A percentile compares a stretch with the other conserved stretches of the same genome.
Conservation (phyloP, 2,797 vertebrate genomes). For the Acipenser transmontanus region DNA sequence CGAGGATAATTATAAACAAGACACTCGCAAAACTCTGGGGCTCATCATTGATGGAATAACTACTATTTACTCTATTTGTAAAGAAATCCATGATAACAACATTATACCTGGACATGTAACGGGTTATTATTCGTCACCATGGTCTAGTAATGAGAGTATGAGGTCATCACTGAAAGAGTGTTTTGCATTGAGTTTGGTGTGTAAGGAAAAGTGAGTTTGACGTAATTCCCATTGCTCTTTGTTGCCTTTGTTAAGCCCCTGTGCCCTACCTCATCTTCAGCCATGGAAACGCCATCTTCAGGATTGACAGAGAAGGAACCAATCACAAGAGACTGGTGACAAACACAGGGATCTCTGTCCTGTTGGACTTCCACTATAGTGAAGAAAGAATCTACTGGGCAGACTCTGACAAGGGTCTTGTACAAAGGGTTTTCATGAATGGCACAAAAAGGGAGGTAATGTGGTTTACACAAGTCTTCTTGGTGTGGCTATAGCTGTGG, state of each 20-base stretch:
- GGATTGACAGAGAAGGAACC: slow-evolving; percentile 71
- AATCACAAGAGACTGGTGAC: slow-evolving; percentile 60
- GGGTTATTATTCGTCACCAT: too few species aligned
- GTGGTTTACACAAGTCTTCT: background rate
- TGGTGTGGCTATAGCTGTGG: too few species aligned
- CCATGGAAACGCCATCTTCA: slow-evolving; percentile 72
- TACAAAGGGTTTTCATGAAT: slow-evolving; percentile 71
- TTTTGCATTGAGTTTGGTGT: too few species aligned
- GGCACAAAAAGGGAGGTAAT: slow-evolving; percentile 74
- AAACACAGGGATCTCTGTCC: slow-evolving; percentile 56
- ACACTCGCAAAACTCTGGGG: too few species aligned
- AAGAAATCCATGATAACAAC: too few species aligned
- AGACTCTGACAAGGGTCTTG: slow-evolving; percentile 60
- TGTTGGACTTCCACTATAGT: slow-evolving; percentile 74
- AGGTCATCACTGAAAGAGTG: too few species aligned
- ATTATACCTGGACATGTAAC: too few species aligned
- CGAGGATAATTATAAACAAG: too few species aligned
- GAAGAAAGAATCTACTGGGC: slow-evolving; percentile 80
- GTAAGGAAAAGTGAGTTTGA: too few species aligned
- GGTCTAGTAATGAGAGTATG: too few species aligned
- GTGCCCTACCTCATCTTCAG: slow-evolving; percentile 79
- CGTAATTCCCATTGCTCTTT: background rate
- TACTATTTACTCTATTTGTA: too few species aligned
- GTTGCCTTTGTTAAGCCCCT: slow-evolving; percentile 53
- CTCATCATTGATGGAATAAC: too few species aligned